A percentile compares a stretch with the other conserved stretches of the same genome.
Conservation (phyloP, 2,113 vertebrate genomes). For the Castor canadensis region DNA sequence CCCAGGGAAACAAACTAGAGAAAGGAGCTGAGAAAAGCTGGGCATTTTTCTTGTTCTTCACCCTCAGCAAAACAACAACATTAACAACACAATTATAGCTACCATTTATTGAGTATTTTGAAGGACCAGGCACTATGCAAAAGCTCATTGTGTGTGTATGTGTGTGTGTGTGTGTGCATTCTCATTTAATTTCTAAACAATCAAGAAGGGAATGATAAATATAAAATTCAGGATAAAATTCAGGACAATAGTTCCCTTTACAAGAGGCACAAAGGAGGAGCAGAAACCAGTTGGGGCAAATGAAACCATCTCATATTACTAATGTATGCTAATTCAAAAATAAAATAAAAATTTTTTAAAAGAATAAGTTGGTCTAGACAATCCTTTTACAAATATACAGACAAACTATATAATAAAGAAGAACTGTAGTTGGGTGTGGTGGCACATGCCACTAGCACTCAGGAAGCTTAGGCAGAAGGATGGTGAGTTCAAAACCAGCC, state of each 20-base stretch:
- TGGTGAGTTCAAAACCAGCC: no score
- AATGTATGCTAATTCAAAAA: no score
- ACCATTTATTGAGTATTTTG: not conserved
- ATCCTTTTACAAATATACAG: slow-evolving; percentile 56
- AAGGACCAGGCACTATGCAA: not conserved
- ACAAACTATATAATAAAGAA: not conserved
- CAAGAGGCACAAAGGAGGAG: not conserved
- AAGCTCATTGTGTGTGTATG: not conserved
- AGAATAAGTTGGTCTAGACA: not conserved
- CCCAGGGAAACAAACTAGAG: slow-evolving; percentile 28
- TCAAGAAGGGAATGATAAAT: not conserved
- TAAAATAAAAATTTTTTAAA: no score
- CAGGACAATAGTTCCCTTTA: not conserved
- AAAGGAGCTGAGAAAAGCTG: slow-evolving; percentile 9
- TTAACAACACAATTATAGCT: slow-evolving; percentile 1
- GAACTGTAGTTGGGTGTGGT: no score
- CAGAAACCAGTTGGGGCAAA: not conserved
- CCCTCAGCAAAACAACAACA: slow-evolving; percentile 26
- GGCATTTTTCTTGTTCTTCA: not conserved
- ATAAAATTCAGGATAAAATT: not conserved
- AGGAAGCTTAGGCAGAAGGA: no score
- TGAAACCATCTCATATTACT: slow-evolving; percentile 26
- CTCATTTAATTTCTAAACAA: slow-evolving; percentile 35
- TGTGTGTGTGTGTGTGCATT: not conserved
- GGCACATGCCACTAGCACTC: no score